Evolutionary conservation across 2,888 invertebrate genomes (phyloP), one percentile per base, ranked within the genome.

Genomic region (Chydorus sphaericus): DNA sequence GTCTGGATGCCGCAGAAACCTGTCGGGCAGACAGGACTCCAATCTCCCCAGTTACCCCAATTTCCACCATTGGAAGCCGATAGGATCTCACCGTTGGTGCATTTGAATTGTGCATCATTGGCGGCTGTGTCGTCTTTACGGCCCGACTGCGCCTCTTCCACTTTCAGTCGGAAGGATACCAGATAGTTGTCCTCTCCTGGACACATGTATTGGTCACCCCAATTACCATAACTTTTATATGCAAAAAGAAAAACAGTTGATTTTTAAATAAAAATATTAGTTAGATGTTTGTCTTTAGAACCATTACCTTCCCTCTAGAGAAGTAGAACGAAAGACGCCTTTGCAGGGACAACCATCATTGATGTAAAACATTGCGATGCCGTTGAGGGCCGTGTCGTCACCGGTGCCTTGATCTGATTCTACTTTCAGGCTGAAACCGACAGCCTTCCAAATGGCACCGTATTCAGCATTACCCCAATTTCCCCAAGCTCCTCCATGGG

Each of bases 381-480:
- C 44, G 26, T 44, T 44, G 10, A 44, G 44, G 3, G 44, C 44
- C 10, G 44, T 44, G 44, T 44, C 44, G 44, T 44, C 44, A 44
- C 26, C 23, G 5, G 10, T 8, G n/a, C 44, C 23, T 26, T 26
- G 44, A 11, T 10, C 4, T 20, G 10, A 4, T 20, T 44, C 26
- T 11, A n/a, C n/a, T 44, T 44, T 44, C 44, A 44, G 28, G 1
- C 7, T 23, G 28, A 44, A 44, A 14, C 44, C 44, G 28, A 44
- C 5, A 14, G 23, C 44, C 5, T 3, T 3, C 11, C 44, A 23
- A 26, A 11, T 1, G 6, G 44, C 26, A 8, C 44, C 23, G 44
- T 2, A 20, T n/a, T 44, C 23, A 10, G 18, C 23, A 8, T 23
- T 6, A 4, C 44, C 44, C 44, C 44, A 44, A 23, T 44, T 26